phyloP scores from a whole-genome alignment of 2,888 invertebrate genomes.

The Erpobdella octoculata region DNA sequence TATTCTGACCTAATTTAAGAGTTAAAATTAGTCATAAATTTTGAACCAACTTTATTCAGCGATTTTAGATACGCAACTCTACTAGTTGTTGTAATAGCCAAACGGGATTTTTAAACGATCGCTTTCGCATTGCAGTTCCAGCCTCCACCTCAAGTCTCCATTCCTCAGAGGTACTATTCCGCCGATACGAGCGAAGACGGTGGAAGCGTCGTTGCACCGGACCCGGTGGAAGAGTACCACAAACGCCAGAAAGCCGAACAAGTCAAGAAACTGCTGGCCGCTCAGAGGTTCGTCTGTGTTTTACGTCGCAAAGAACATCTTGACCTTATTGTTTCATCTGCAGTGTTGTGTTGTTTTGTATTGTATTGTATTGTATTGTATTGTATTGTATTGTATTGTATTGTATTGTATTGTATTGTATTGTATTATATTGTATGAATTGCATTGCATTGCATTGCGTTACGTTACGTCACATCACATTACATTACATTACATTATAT shows the following conservation, averaged over 20 bases:
- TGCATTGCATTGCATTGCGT: too few species aligned
- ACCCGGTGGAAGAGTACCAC: not conserved
- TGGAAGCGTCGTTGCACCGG: not conserved
- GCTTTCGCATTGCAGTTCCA: not conserved
- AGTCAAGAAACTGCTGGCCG: slow-evolving; percentile 15
- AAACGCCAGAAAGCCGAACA: slow-evolving; percentile 21
- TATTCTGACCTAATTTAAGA: too few species aligned
- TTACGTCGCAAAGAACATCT: too few species aligned
- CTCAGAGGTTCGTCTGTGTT: slow-evolving; percentile 22
- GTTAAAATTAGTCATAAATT: too few species aligned
- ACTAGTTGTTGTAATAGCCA: not conserved
- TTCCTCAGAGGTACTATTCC: slow-evolving; percentile 20
- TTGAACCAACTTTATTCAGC: too few species aligned
- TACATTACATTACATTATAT: too few species aligned
- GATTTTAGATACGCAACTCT: too few species aligned
- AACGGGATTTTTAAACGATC: not conserved
- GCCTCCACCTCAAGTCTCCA: slow-evolving; percentile 17
- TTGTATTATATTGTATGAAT: too few species aligned
- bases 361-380: not conserved
- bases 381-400: too few species aligned
- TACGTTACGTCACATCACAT: too few species aligned
- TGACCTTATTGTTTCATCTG: not conserved
- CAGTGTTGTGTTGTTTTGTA: not conserved
- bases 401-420: too few species aligned
- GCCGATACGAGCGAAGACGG: not conserved